Evolutionary conservation across 2,888 invertebrate species (phyloP).

Genomic region (Apodemia duryi): DNA sequence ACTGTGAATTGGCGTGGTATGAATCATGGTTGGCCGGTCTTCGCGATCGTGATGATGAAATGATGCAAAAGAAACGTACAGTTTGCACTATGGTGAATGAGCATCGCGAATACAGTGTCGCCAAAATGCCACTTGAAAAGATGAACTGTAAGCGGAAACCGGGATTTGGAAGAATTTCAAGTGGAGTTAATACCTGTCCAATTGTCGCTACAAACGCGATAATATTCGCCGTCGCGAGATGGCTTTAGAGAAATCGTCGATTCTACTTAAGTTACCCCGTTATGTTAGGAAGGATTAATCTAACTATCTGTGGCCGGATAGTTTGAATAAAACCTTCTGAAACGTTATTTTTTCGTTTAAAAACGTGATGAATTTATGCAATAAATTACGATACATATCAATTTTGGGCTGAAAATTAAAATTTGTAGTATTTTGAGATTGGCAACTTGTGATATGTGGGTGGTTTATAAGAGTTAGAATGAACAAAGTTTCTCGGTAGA

Average conservation of each 20-base stretch:
- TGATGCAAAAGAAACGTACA: conserved; percentile 92
- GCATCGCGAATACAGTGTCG: conserved; percentile 90
- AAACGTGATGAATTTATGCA: conserved; percentile 69
- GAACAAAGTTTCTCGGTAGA: conserved; percentile 41
- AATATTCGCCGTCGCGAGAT: conserved; percentile 49
- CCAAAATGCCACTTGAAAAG: conserved; percentile 88
- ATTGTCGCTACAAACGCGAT: conserved; percentile 46
- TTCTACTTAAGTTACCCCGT: conserved; percentile 35
- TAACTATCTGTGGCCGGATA: conserved; percentile 75
- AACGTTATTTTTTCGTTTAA: conserved; percentile 43
- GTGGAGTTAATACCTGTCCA: conserved; percentile 42
- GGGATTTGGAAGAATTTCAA: conserved; percentile 56
- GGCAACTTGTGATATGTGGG: conserved; percentile 65
- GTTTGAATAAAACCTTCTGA: conserved; percentile 51
- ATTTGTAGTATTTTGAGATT: conserved; percentile 53
- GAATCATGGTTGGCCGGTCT: conserved; percentile 88
- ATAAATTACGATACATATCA: conserved; percentile 77
- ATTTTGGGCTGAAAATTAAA: conserved; percentile 61
- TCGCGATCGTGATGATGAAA: conserved; percentile 90
- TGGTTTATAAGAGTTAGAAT: conserved; percentile 35
- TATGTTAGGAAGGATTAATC: conserved; percentile 50
- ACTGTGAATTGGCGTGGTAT: conserved; percentile 94
- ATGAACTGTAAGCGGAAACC: conserved; percentile 90
- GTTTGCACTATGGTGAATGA: conserved; percentile 89
- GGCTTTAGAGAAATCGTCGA: conserved; percentile 43